Evolutionary conservation across 2,113 vertebrate genomes (phyloP).

Genomic region (Butorides virescens): DNA sequence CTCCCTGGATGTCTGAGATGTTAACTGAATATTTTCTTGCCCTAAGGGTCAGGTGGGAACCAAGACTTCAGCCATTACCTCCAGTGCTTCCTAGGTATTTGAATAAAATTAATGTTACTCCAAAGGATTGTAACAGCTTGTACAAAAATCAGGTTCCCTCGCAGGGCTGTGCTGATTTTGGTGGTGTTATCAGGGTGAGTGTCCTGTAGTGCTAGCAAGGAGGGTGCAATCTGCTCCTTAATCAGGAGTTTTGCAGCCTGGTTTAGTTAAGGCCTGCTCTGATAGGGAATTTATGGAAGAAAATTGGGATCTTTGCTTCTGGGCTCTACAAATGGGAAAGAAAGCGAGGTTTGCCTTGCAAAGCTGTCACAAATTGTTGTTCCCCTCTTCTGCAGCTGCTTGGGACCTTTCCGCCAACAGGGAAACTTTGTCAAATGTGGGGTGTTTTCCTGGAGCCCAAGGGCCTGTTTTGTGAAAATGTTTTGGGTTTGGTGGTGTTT

Average conservation of each 20-base stretch:
- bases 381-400: not conserved
- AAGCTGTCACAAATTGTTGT: no score
- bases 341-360: accelerated
- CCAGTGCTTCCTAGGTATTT: not conserved
- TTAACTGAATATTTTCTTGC: not conserved
- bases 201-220: not conserved
- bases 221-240: not conserved
- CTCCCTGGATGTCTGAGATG: not conserved
- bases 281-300: not conserved
- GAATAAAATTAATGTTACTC: not conserved
- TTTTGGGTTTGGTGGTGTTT: not conserved
- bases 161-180: not conserved
- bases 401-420: not conserved
- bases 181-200: not conserved
- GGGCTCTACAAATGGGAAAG: not conserved
- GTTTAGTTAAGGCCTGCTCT: not conserved
- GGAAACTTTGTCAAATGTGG: not conserved
- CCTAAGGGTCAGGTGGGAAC: not conserved
- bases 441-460: not conserved
- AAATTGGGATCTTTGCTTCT: not conserved
- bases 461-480: not conserved
- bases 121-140: not conserved
- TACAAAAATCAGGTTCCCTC: not conserved
- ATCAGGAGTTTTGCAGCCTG: not conserved
- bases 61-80: not conserved